A percentile compares a stretch with the other conserved stretches of the same genome.
phyloP scores from a whole-genome alignment of 1,140 invertebrate species.

The Drosophila subobscura region DNA sequence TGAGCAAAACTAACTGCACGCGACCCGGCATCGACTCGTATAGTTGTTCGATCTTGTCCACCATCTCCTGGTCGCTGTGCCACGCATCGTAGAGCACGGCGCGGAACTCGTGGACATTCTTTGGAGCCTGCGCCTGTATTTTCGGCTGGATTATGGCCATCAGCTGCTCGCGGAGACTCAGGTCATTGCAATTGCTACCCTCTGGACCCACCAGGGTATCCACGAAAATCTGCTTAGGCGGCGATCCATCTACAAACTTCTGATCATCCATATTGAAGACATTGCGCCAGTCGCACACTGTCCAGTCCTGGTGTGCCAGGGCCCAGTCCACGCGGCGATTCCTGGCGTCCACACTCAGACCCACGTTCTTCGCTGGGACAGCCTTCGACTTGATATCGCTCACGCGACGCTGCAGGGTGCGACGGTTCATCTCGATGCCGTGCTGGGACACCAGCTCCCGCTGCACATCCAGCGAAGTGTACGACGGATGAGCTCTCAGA shows the following conservation, averaged over 20 bases:
- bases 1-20: conserved; percentile 50
- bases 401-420: conserved; percentile 62
- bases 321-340: conserved; percentile 54
- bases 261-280: conserved; percentile 71
- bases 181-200: conserved; percentile 40
- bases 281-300: conserved; percentile 64
- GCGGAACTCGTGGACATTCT: conserved; percentile 55
- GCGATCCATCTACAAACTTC: conserved; percentile 23
- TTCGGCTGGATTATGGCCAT: conserved; percentile 64
- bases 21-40: conserved; percentile 67
- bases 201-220: conserved; percentile 62
- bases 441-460: conserved; percentile 29
- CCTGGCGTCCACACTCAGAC: conserved; percentile 18
- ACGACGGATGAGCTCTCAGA: conserved; percentile 48
- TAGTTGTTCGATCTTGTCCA: conserved; percentile 52
- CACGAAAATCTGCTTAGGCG: conserved; percentile 53
- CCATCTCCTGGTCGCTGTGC: conserved; percentile 66
- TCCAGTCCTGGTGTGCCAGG: conserved; percentile 58
- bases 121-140: conserved; percentile 47
- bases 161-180: conserved; percentile 60
- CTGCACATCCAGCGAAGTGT: conserved; percentile 65
- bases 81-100: conserved; percentile 60
- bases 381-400: conserved; percentile 51
- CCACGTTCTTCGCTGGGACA: not conserved
- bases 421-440: conserved; percentile 62